phyloP scores from a whole-genome alignment of 2,888 invertebrate genomes.

The Tryphoninae sp. region DNA sequence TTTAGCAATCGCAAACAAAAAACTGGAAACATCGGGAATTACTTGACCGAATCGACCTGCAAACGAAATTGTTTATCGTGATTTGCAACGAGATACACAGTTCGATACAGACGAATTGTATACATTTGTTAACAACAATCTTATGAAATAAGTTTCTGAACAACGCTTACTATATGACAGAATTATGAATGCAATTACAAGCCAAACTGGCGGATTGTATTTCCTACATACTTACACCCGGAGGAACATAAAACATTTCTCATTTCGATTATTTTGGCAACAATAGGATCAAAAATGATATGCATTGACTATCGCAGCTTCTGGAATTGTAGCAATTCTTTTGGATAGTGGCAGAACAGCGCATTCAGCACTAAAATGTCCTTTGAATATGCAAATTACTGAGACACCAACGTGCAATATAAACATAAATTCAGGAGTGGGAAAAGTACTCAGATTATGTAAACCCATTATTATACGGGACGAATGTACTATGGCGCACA shows the following conservation, averaged over 20 bases:
- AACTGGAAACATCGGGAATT: too few species aligned
- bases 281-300: background rate
- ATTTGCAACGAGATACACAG: constrained; percentile 73
- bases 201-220: constrained; percentile 69
- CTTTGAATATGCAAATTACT: constrained; percentile 70
- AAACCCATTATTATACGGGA: constrained; percentile 77
- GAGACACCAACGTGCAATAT: constrained; percentile 72
- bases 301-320: too few species aligned
- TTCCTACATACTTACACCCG: constrained; percentile 54
- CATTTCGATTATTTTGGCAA: background rate
- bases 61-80: constrained; percentile 63
- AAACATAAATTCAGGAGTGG: constrained; percentile 64
- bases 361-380: too few species aligned
- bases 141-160: constrained; percentile 21
- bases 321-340: too few species aligned
- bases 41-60: too few species aligned
- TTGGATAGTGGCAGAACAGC: background rate
- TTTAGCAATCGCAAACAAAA: too few species aligned
- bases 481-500: constrained; percentile 79
- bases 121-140: constrained; percentile 29
- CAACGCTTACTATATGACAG: constrained; percentile 63
- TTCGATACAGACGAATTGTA: background rate
- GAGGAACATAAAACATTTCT: constrained; percentile 22
- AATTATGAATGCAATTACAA: constrained; percentile 65
- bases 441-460: constrained; percentile 69